Base-by-base conservation (phyloP, 2,797 vertebrate genomes). In the Neosilurus hyrtlii region DNA sequence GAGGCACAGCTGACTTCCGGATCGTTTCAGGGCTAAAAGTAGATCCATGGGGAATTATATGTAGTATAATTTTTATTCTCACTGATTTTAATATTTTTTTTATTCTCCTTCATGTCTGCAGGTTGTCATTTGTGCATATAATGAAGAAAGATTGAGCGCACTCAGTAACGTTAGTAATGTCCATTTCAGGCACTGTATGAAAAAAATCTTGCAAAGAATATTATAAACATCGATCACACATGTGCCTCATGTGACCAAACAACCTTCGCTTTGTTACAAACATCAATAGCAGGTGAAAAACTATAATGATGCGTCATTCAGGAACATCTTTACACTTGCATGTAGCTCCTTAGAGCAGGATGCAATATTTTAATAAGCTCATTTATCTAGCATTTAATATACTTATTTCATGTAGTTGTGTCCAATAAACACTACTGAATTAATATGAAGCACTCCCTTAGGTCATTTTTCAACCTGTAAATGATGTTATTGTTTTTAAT, bases 1-100 rank as follows among this genome's bases (percentile, higher is more conserved):
- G 63, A 11, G n/a, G 22, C 1, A 49, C 10, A 20, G 57, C 52
- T 79, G 83, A 83, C 68, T 81, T 81, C 86, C 74, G 78, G 81
- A 54, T 61, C 11, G 18, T 10, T 37, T 67, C 65, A 43, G 3
- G 35, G 35, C 1, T 37, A 37, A 67, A 18, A 67, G 2, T 9
- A 68, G 18, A 68, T 65, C 24, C 62, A 12, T 12, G 2, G 3
- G n/a, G n/a, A 61, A 61, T 79, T 77, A 85, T 70, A 61, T 77
- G 16, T 62, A 35, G 3, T 22, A 24, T 8, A 24, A 18, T 59
- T 9, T 0, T 63, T 24, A 2, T 63, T n/a, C 22, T 62, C 22
- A 43, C 18, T 43, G 16, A 43, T 43, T 43, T 10, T 3, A 68
- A 68, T 43, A 8, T 4, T 18, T 68, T 30, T 24, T 3, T 12